phyloP scores from a whole-genome alignment of 2,888 invertebrate genomes.

The Polydrusus tereticollis region DNA sequence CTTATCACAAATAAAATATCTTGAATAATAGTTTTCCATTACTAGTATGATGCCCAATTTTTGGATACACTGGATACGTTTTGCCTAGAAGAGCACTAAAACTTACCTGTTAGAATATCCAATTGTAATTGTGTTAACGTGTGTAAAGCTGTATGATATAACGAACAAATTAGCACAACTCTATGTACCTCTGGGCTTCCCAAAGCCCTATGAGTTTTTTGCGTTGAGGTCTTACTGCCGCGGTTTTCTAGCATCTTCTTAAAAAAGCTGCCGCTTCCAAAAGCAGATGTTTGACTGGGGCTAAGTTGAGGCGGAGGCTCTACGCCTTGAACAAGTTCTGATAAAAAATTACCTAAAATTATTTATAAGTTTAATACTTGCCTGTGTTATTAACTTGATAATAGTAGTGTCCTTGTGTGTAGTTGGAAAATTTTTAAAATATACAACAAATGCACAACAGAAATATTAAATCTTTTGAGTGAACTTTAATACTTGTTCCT shows the following conservation, averaged over 20 bases:
- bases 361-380: no score
- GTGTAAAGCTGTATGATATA: conserved; percentile 91
- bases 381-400: no score
- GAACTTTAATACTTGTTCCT: no score
- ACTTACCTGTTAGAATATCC: conserved; percentile 90
- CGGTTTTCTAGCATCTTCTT: conserved; percentile 74
- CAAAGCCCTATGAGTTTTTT: conserved; percentile 79
- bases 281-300: conserved; percentile 64
- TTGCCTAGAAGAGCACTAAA: no score
- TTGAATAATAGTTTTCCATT: no score
- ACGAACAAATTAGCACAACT: conserved; percentile 88
- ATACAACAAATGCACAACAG: no score
- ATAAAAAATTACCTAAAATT: conserved; percentile 65
- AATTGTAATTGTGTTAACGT: conserved; percentile 92
- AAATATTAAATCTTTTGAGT: no score
- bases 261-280: conserved; percentile 69
- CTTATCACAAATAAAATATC: no score
- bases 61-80: no score
- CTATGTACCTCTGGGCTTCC: conserved; percentile 86
- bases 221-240: conserved; percentile 73
- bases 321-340: conserved; percentile 52
- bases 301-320: conserved; percentile 61
- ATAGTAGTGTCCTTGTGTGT: no score
- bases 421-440: no score
- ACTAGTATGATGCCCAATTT: no score